Percentiles rank a stretch among this genome's conserved stretches.
These are phyloP conservation scores for Crocidura indochinensis DNA, from an alignment of 2,797 vertebrate genomes.

Conservation along the genomic window DNA sequence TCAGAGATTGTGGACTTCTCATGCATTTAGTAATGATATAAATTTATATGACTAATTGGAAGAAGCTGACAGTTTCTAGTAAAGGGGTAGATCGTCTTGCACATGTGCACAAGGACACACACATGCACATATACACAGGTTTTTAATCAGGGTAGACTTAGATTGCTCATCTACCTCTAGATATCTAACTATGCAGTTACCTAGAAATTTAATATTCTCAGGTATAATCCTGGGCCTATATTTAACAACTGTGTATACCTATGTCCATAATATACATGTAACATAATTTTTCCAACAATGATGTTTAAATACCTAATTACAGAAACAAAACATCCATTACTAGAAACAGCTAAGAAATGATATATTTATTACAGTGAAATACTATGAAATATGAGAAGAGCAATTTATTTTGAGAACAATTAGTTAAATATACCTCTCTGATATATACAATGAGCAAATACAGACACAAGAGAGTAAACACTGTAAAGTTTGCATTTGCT, in stretches of 20 bases:
- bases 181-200: neutral
- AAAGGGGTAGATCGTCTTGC: neutral
- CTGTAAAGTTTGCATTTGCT: neutral
- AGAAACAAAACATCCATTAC: neutral
- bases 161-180: neutral
- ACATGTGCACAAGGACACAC: too few relatives aligned
- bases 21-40: neutral
- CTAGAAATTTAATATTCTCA: neutral
- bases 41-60: neutral
- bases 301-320: neutral
- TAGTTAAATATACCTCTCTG: neutral
- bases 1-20: neutral
- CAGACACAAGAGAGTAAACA: neutral
- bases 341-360: constrained; percentile 6
- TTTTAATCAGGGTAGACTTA: neutral
- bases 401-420: constrained; percentile 5
- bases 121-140: too few relatives aligned
- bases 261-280: neutral
- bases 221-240: neutral
- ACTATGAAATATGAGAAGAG: neutral
- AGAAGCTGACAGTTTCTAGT: neutral
- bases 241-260: neutral
- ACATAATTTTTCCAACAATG: neutral
- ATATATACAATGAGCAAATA: neutral
- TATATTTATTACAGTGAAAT: neutral